Percentiles rank a stretch among this genome's conserved stretches.
Conservation (phyloP, 53 echinoderm and acorn worm genomes). For the Crossaster papposus region DNA sequence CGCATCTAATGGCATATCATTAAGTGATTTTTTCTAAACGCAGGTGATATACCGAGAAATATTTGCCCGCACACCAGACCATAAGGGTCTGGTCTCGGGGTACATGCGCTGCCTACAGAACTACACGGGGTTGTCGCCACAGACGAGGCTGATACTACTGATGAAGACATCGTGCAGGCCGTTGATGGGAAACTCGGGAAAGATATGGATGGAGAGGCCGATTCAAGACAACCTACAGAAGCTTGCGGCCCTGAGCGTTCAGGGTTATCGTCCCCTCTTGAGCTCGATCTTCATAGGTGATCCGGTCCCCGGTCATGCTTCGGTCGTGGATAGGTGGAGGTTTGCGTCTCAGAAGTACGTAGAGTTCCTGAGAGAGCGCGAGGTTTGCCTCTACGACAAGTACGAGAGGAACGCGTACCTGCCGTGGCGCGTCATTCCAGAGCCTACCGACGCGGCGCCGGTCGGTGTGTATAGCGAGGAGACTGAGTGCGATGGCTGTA, state of each 20-base stretch:
- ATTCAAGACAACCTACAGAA: not conserved
- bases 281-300: no score
- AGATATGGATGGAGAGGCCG: slow-evolving; percentile 1
- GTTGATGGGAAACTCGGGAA: not conserved
- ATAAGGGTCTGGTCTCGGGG: not conserved
- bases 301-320: no score
- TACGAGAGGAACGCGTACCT: slow-evolving; percentile 29
- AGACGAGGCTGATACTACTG: not conserved
- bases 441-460: not conserved
- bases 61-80: not conserved
- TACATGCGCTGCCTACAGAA: not conserved
- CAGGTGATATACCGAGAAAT: not conserved
- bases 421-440: slow-evolving; percentile 34
- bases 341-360: slow-evolving; percentile 20
- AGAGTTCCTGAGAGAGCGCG: not conserved
- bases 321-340: not conserved
- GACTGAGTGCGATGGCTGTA: not conserved
- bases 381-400: slow-evolving; percentile 1
- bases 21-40: not conserved
- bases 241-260: not conserved
- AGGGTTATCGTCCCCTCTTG: not conserved
- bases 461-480: not conserved
- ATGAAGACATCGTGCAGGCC: slow-evolving; percentile 8
- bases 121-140: not conserved
- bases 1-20: no score